phyloP scores from a whole-genome alignment of 2,113 vertebrate species.

The Laticauda laticaudata region DNA sequence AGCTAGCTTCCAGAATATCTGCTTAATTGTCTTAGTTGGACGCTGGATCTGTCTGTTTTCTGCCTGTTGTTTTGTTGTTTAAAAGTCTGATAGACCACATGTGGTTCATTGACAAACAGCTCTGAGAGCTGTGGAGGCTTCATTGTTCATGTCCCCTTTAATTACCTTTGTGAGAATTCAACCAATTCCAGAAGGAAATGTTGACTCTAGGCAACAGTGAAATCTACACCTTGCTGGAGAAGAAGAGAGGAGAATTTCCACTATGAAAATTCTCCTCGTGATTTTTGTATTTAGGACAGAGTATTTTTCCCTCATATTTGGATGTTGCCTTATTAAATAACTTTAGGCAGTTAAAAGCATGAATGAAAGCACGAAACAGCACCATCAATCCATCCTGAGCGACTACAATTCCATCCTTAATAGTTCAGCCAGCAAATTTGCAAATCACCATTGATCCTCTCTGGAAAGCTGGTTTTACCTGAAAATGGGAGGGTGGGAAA shows the following conservation, averaged over 20 bases:
- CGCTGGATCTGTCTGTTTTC: conserved; percentile 1
- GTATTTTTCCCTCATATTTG: neutral
- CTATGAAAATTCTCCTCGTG: neutral
- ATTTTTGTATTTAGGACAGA: neutral
- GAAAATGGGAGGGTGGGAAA: neutral
- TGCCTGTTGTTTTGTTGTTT: neutral
- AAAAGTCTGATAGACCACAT: neutral
- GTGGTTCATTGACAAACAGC: neutral
- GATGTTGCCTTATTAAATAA: neutral
- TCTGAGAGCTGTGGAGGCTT: conserved; percentile 19
- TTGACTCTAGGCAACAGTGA: neutral
- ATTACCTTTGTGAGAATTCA: neutral
- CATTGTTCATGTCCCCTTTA: neutral
- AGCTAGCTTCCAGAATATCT: neutral
- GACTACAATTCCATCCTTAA: neutral
- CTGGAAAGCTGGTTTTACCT: neutral
- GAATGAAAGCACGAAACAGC: neutral
- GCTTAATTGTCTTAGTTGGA: neutral
- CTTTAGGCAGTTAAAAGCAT: neutral
- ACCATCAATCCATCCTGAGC: neutral
- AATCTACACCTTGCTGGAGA: neutral
- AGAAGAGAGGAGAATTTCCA: neutral
- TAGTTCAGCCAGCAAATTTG: neutral
- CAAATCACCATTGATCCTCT: neutral
- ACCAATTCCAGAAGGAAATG: neutral